A percentile compares a stretch with the other conserved stretches of the same genome.
phyloP scores from a whole-genome alignment of 2,797 vertebrate genomes.

The Phaenicophaeus curvirostris region DNA sequence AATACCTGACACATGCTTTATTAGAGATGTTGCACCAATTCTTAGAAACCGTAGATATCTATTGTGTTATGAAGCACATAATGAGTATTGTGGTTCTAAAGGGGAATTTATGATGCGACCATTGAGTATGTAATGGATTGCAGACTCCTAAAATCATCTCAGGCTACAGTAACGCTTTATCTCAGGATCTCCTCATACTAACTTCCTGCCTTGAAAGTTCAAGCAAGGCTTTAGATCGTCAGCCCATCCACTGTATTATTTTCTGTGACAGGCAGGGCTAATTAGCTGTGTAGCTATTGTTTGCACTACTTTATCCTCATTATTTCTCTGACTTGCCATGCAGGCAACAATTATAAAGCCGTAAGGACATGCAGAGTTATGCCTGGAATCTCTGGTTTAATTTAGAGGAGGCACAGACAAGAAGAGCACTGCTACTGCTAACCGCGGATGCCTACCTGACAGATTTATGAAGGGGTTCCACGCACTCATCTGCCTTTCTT shows the following conservation, averaged over 20 bases:
- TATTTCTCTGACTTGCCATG: conserved; percentile 16
- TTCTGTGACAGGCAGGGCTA: conserved; percentile 38
- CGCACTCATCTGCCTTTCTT: not conserved
- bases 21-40: not conserved
- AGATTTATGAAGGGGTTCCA: conserved; percentile 22
- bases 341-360: conserved; percentile 16
- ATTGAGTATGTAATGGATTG: not conserved
- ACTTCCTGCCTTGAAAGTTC: not conserved
- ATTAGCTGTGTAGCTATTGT: conserved; percentile 4
- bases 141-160: not conserved
- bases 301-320: conserved; percentile 38
- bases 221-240: not conserved
- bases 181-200: not conserved
- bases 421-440: not conserved
- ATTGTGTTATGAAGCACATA: not conserved
- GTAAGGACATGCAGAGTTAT: conserved; percentile 36
- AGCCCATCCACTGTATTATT: not conserved
- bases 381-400: conserved; percentile 54
- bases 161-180: not conserved
- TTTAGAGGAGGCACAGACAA: conserved; percentile 4
- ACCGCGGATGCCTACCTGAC: conserved; percentile 10
- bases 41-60: not conserved
- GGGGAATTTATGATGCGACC: not conserved
- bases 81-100: not conserved
- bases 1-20: not conserved